Base-by-base conservation (phyloP, 2,888 invertebrate species). In the Drosophila helvetica region DNA sequence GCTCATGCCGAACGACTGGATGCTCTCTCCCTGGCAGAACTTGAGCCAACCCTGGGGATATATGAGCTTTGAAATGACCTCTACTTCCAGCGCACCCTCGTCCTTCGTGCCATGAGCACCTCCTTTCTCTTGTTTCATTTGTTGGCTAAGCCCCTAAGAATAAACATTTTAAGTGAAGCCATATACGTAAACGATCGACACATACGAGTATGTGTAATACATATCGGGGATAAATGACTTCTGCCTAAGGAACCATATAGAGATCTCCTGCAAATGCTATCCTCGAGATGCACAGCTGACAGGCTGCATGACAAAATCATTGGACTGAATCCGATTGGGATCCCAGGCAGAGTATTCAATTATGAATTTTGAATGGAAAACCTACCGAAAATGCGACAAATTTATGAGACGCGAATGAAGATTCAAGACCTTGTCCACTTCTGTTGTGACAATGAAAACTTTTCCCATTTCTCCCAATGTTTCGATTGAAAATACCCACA, bases 321-420 rank as follows among this genome's bases (percentile, higher is more conserved):
- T 6, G n/a, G 15, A 38, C n/a, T 15, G 15, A 2, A 2, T 15
- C 19, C 30, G n/a, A 9, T 4, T 19, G 2, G 1, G 15, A 8
- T 6, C 18, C 33, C 18, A 7, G 38, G 12, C 10, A 64, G 58
- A 19, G 58, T 57, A 68, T 68, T 65, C 53, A 68, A 59, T 69
- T 52, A 70, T 68, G 70, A 59, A 68, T 69, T 59, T 68, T 22
- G 43, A 70, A 70, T 38, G 48, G 27, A 51, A 68, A 58, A 86
- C 78, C 76, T 65, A 79, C 87, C 82, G 79, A 85, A 87, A 50
- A 86, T 71, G 79, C 71, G 87, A 82, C 82, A 85, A 87, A 87
- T 82, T 82, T 82, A 82, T 82, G 82, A 70, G 72, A 69, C 79
- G 70, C 80, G 38, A 30, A 61, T 38, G 47, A 50, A 43, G 27